Evolutionary conservation across 2,888 invertebrate genomes (phyloP), one percentile per base, ranked within the genome.

Genomic region (Caenorhabditis sp.): DNA sequence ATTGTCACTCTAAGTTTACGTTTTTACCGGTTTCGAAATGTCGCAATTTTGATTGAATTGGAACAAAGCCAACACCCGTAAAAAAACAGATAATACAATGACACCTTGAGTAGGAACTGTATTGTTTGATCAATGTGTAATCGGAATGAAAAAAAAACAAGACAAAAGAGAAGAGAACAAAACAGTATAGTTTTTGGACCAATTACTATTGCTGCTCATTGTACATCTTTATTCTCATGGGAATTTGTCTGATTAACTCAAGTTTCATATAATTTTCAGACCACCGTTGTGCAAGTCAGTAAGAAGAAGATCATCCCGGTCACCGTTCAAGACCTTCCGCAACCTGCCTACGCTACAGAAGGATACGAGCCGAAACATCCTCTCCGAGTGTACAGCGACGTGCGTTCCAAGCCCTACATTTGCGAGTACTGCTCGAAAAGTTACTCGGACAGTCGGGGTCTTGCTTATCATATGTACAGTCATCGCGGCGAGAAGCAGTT

Each of bases 371-470:
- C 90, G 4, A 89, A 88, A 51, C 88, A 91, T 76, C 89, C 88
- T 8, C 65, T 88, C 11, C 82, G 88, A 80, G 87, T 89, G 11
- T 89, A 89, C 82, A 88, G 85, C 28, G 91, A 91, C 58, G 86
- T 90, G 32, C 89, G 91, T 22, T 84, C 86, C 5, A 87, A 88
- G 65, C 90, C 91, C 8, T 91, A 91, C 83, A 91, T 91, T 71
- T 91, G 91, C 61, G 90, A 91, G 65, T 91, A 91, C 71, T 91
- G 91, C 78, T 88, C 88, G 8, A 91, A 91, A 69, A 89, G 89
- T 69, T 91, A 91, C 77, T 76, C 90, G 2, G 86, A 86, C 71
- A 88, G 84, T 64, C 84, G 91, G 32, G 87, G 86, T 67, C 82
- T 91, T 15, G 90, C 90, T 8, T 88, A 89, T 69, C 91, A 91